Evolutionary conservation across 1,140 invertebrate species (phyloP).

Genomic region (Cyclina sinensis): DNA sequence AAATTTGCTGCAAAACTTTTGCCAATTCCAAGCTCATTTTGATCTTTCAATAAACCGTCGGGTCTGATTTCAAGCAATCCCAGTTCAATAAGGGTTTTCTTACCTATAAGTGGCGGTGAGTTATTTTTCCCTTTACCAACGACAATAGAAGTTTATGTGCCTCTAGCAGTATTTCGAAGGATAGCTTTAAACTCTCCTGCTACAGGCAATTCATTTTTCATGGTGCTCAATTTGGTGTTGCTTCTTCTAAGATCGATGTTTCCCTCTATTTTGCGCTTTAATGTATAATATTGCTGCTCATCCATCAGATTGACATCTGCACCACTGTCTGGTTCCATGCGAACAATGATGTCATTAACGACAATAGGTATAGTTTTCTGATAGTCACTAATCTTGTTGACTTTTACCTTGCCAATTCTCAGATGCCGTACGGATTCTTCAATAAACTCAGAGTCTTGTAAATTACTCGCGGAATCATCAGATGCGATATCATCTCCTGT

Average conservation of each 20-base stretch:
- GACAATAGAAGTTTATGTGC: background rate
- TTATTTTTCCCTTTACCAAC: background rate
- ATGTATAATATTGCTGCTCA: background rate
- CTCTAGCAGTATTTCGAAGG: background rate
- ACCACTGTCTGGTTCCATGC: background rate
- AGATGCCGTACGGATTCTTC: background rate
- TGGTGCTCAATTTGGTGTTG: background rate
- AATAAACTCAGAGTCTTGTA: background rate
- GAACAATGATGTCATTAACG: background rate
- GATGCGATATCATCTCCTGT: background rate
- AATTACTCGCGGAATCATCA: background rate
- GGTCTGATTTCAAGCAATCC: background rate
- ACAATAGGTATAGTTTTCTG: background rate
- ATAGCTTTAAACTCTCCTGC: background rate
- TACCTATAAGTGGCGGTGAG: background rate
- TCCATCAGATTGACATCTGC: background rate
- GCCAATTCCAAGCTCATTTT: background rate
- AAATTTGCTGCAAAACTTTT: background rate
- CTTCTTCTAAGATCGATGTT: background rate
- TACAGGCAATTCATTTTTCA: background rate
- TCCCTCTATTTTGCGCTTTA: background rate
- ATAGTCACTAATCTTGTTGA: background rate
- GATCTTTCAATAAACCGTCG: background rate
- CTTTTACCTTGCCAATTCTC: background rate
- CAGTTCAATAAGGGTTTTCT: background rate